Evolutionary conservation across 2,888 invertebrate genomes (phyloP), one percentile per base, ranked within the genome.

Genomic region (Habroteleia sp.): DNA sequence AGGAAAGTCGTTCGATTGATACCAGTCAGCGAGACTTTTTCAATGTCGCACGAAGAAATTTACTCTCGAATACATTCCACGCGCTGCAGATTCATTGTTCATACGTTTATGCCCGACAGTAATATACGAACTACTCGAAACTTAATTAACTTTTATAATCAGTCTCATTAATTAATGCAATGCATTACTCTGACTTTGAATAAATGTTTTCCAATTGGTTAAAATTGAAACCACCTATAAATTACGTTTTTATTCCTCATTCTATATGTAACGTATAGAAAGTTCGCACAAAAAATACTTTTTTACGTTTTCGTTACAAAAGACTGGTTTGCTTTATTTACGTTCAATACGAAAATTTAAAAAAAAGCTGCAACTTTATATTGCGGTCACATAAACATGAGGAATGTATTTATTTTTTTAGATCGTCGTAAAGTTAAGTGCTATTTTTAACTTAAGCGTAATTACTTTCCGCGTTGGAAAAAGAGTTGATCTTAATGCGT

Each of bases 401-500:
- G 13, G 11, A 25, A 33, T 50, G 33, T 7, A 50, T n/a, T n/a
- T n/a, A 20, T 46, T 48, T 46, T 48, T 20, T 16, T 25, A 33
- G 44, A 42, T 17, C 5, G 29, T 33, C 25, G 6, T 52, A 50
- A 50, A 50, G 11, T 13, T 25, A 16, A 41, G 41, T 27, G 63
- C 14, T 25, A 31, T 23, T 42, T 63, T 50, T 50, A 27, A 7
- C 13, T 33, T 27, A 33, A 50, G 6, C 27, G 10, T 42, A 63
- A 63, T 63, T 27, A 41, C 42, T 65, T 65, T 35, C 44, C 54
- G 50, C 29, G 37, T 39, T 20, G 48, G 44, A 44, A 56, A 48
- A 48, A 48, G 66, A 41, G 41, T 17, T 5, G 56, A 68, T 56
- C 41, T 46, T 68, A 56, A 58, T 58, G 48, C 37, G 46, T 37